A percentile compares a stretch with the other conserved stretches of the same genome.
Evolutionary conservation across 2,888 invertebrate genomes (phyloP).

Genomic region (Apeira syringaria): DNA sequence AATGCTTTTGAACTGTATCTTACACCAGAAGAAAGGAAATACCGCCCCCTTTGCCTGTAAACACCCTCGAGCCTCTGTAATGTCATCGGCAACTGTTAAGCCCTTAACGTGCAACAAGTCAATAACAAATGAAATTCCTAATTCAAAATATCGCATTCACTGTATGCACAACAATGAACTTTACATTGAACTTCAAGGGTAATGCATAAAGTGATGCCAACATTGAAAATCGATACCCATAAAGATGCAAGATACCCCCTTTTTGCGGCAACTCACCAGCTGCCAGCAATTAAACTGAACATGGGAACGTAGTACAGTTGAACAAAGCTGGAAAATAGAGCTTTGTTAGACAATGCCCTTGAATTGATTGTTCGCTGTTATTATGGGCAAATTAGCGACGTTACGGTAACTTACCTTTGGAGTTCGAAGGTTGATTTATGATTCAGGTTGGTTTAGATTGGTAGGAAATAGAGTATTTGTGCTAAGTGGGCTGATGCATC

Average conservation of each 20-base stretch:
- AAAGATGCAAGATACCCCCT: conserved; percentile 2
- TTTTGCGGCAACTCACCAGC: conserved; percentile 10
- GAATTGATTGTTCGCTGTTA: conserved; percentile 29
- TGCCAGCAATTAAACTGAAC: conserved; percentile 11
- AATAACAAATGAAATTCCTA: too few species aligned
- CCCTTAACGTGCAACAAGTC: too few species aligned
- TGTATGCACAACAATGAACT: too few species aligned
- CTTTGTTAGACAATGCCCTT: conserved; percentile 36
- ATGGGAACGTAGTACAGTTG: conserved; percentile 6
- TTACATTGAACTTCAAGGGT: background rate
- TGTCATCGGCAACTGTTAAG: too few species aligned
- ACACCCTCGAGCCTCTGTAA: too few species aligned
- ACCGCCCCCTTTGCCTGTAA: too few species aligned
- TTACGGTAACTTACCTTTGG: conserved; percentile 20
- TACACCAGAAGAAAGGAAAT: too few species aligned
- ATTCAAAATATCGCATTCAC: too few species aligned
- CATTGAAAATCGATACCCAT: conserved; percentile 20
- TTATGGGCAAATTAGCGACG: conserved; percentile 30
- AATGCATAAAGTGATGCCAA: conserved; percentile 11
- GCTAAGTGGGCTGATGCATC: background rate
- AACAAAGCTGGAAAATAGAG: background rate
- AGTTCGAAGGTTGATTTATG: conserved; percentile 3
- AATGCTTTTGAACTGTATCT: too few species aligned
- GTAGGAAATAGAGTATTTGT: conserved; percentile 4
- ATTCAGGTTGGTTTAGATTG: conserved; percentile 4